Percentiles rank a stretch among this genome's conserved stretches.
Evolutionary conservation across 2,113 vertebrate species (phyloP).

Genomic region (Isurus oxyrinchus): DNA sequence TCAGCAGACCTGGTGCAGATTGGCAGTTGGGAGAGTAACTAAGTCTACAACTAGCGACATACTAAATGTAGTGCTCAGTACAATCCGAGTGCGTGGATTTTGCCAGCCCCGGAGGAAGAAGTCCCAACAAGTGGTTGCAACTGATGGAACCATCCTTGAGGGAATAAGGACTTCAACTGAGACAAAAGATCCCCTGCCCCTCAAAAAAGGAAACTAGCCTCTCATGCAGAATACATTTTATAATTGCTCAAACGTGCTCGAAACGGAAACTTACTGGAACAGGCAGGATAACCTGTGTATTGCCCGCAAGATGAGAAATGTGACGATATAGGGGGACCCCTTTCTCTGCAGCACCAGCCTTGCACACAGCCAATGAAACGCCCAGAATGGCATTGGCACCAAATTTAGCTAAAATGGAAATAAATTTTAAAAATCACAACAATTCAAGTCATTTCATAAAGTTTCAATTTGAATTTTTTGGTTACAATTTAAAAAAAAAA

Average conservation of each 20-base stretch:
- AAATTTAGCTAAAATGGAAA: constrained; percentile 74
- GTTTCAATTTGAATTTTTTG: background rate
- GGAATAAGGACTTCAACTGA: background rate
- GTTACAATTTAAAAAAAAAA: too few species aligned
- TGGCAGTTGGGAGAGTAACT: background rate
- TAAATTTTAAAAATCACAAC: background rate
- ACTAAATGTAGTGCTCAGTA: background rate
- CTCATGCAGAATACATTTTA: background rate
- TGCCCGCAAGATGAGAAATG: constrained; percentile 89
- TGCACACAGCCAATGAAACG: constrained; percentile 93
- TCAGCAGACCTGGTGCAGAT: background rate
- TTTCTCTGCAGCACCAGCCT: constrained; percentile 94
- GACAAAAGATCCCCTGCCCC: background rate
- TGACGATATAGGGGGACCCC: constrained; percentile 90
- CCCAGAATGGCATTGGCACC: constrained; percentile 96
- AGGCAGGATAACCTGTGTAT: constrained; percentile 83
- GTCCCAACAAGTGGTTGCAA: background rate
- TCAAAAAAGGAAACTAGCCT: background rate
- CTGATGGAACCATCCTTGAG: background rate
- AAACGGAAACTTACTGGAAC: constrained; percentile 75
- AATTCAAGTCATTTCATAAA: background rate
- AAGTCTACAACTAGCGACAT: background rate
- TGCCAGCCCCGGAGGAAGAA: background rate
- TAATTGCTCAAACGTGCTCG: background rate
- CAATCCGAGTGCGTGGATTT: background rate